Evolutionary conservation across 2,797 vertebrate species (phyloP).

Genomic region (Amphiprion clarkii): DNA sequence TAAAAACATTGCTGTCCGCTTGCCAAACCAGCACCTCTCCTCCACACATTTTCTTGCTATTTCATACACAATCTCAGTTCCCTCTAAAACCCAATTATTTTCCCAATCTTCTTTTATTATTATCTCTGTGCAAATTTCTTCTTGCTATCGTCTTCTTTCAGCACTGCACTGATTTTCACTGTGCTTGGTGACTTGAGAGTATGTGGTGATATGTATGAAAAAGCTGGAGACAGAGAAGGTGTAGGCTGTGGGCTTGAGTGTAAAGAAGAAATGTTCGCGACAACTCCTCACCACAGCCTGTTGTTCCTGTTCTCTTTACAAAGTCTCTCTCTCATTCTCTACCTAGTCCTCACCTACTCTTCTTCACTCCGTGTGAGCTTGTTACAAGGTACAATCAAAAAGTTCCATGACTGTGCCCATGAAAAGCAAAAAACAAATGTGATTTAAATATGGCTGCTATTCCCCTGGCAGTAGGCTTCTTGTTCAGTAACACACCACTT

Average conservation of each 20-base stretch:
- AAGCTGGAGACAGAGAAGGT: conserved; percentile 17
- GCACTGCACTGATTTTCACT: conserved; percentile 10
- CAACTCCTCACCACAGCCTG: conserved; percentile 29
- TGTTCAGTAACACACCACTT: too few species aligned
- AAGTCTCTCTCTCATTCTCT: neutral
- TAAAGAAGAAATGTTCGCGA: neutral
- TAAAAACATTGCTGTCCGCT: conserved; percentile 6
- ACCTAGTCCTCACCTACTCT: neutral
- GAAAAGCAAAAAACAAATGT: too few species aligned
- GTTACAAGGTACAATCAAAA: neutral
- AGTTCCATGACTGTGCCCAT: too few species aligned
- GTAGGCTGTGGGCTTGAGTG: neutral
- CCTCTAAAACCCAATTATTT: conserved; percentile 43
- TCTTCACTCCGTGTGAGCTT: neutral
- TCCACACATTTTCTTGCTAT: conserved; percentile 4
- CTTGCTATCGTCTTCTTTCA: conserved; percentile 14
- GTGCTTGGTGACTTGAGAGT: conserved; percentile 12
- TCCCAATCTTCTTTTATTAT: conserved; percentile 14
- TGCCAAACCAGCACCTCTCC: conserved; percentile 19
- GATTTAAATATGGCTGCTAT: too few species aligned
- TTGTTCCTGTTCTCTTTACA: conserved; percentile 15
- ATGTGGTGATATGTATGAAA: conserved; percentile 1
- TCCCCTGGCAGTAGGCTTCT: too few species aligned
- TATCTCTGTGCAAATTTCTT: conserved; percentile 18
- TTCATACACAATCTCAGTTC: conserved; percentile 15